These are phyloP conservation scores for Mungos mungo DNA, from an alignment of 2,113 vertebrate species.

Conservation along the genomic window DNA sequence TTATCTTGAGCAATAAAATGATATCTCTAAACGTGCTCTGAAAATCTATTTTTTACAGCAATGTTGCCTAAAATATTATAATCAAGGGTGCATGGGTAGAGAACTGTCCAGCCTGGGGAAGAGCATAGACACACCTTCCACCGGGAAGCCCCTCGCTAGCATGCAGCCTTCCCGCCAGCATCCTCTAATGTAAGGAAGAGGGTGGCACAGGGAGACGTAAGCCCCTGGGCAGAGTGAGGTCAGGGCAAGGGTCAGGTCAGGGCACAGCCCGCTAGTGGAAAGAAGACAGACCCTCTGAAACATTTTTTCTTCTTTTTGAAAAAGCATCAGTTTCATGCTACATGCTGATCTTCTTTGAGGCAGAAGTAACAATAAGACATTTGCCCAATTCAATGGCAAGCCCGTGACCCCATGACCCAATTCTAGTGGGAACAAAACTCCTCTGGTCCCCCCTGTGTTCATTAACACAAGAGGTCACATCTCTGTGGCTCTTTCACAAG, in stretches of 20 bases:
- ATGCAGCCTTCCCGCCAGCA: background rate
- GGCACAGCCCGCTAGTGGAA: background rate
- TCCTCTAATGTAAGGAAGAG: background rate
- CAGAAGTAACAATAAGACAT: background rate
- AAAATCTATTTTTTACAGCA: background rate
- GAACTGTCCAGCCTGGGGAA: background rate
- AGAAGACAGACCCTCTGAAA: background rate
- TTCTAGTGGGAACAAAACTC: background rate
- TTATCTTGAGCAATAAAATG: background rate
- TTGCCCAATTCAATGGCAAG: background rate
- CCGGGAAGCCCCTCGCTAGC: background rate
- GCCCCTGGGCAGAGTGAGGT: background rate
- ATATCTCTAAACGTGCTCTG: background rate
- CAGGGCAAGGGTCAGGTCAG: background rate
- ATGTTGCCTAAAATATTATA: background rate
- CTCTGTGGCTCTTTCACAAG: background rate
- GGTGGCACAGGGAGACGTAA: background rate
- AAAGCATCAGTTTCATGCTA: background rate
- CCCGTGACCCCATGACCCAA: background rate
- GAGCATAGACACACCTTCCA: background rate
- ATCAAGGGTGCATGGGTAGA: background rate
- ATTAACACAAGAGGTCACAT: background rate
- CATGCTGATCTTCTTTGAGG: slow-evolving; percentile 1
- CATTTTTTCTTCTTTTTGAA: slow-evolving; percentile 13
- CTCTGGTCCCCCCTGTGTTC: background rate